These are phyloP conservation scores for Tachystola acroxantha DNA, from an alignment of 2,888 invertebrate species.

Conservation along the genomic window DNA sequence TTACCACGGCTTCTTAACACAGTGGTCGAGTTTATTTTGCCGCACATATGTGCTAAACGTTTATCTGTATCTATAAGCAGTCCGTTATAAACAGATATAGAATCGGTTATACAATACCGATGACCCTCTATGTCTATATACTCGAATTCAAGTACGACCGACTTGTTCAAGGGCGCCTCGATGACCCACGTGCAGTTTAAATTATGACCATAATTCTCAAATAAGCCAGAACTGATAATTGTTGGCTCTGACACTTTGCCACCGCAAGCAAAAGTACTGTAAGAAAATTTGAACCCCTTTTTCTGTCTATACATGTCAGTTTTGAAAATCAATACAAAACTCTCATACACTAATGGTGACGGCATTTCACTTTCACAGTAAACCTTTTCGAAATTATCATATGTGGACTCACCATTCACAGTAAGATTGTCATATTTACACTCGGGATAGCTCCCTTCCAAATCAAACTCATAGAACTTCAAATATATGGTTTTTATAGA, in stretches of 20 bases:
- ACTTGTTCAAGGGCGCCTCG: conserved; percentile 81
- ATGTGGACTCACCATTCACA: conserved; percentile 28
- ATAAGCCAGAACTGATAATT: conserved; percentile 71
- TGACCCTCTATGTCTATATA: conserved; percentile 75
- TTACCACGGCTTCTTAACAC: conserved; percentile 77
- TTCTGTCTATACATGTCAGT: conserved; percentile 75
- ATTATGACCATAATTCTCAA: conserved; percentile 62
- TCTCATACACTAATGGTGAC: conserved; percentile 44
- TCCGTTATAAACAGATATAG: conserved; percentile 78
- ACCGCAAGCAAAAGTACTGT: conserved; percentile 83
- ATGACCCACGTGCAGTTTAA: conserved; percentile 88
- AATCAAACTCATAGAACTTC: conserved; percentile 79
- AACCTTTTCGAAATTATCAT: conserved; percentile 21
- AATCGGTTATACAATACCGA: conserved; percentile 77
- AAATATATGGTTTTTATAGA: conserved; percentile 64
- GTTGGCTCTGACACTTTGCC: conserved; percentile 81
- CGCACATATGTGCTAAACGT: conserved; percentile 81
- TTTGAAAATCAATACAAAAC: conserved; percentile 68
- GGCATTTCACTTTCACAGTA: conserved; percentile 47
- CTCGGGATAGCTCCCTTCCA: conserved; percentile 52
- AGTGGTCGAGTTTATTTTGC: conserved; percentile 77
- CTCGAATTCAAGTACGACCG: conserved; percentile 80
- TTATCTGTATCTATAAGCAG: conserved; percentile 41
- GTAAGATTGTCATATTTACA: conserved; percentile 78
- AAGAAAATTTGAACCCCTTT: conserved; percentile 80